Base-by-base conservation (phyloP, 2,797 vertebrate species). In the Passerculus sandwichensis region DNA sequence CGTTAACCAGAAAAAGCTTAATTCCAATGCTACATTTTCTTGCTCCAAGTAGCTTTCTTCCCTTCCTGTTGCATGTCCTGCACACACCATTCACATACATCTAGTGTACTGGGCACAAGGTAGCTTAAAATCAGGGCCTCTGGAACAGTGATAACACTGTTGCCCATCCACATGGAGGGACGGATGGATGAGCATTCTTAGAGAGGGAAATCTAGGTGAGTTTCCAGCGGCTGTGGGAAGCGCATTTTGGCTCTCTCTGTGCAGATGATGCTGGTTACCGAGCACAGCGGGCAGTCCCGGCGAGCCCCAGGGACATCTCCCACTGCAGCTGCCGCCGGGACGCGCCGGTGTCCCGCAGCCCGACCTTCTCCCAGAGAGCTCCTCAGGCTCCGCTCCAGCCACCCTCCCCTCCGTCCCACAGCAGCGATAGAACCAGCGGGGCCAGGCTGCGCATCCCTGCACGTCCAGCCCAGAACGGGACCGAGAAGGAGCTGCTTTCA, bases 11-110 rank as follows among this genome's bases (percentile, higher is more conserved):
- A 44, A 66, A 45, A 56, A 11, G 42, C 0, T 23, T 30, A 13
- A 4, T 12, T 70, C 21, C 13, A 42, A 16, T 11, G 57, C 30
- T 53, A 2, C 13, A 9, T 48, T 86, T 88, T 61, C 56, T 69
- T 51, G 8, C 44, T 77, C 42, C 64, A 42, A 64, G 32, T 2
- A 26, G 21, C 36, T 78, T 34, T 47, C 48, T 22, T 38, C 22
- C n/a, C 51, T 50, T 21, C 29, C 32, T 6, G 13, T 10, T 25
- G 32, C 10, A 6, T 3, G 12, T 10, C 42, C 56, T 34, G n/a
- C 7, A 5, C 4, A 9, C 32, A 16, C 8, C 1, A 0, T 13
- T 26, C 1, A 1, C 1, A 4, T 3, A 9, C 2, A 1, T 9
- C n/a, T 2, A 9, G 5, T 1, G 6, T 1, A 38, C 5, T 16